These are phyloP conservation scores for Stichodactyla helianthus DNA, from an alignment of 64 coral and sea anemone species.

Conservation along the genomic window DNA sequence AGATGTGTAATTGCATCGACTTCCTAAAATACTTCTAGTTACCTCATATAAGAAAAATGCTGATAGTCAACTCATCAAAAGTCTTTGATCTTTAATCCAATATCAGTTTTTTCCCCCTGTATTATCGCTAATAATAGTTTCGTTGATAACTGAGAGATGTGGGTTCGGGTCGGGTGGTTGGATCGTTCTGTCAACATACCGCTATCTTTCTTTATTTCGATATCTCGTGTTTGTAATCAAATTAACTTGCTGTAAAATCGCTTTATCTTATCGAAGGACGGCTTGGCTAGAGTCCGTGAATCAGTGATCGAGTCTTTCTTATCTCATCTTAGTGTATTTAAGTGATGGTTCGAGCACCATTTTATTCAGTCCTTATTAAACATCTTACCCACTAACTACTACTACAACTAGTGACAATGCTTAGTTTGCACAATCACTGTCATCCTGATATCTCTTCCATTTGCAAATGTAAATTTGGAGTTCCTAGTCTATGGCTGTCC, in stretches of 20 bases:
- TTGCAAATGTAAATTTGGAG: neutral
- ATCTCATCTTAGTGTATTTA: neutral
- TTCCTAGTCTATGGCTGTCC: neutral
- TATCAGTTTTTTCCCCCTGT: too few relatives aligned
- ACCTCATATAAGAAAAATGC: neutral
- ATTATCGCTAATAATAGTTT: too few relatives aligned
- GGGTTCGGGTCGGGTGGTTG: neutral
- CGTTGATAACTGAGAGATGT: neutral
- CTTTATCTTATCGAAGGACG: neutral
- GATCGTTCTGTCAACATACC: neutral
- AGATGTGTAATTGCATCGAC: neutral
- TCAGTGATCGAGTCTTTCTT: neutral
- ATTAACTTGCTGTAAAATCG: neutral
- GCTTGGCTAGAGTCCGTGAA: neutral
- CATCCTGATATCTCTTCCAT: neutral
- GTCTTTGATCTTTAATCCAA: too few relatives aligned
- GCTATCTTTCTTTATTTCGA: neutral
- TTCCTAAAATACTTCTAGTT: neutral
- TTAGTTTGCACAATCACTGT: neutral
- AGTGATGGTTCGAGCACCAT: neutral
- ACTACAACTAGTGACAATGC: neutral
- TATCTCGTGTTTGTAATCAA: conserved; percentile 2
- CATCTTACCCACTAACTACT: neutral
- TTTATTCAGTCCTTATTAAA: neutral
- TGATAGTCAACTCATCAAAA: neutral